Conservation (phyloP, 2,888 invertebrate species). For the Campopleginae sp. region DNA sequence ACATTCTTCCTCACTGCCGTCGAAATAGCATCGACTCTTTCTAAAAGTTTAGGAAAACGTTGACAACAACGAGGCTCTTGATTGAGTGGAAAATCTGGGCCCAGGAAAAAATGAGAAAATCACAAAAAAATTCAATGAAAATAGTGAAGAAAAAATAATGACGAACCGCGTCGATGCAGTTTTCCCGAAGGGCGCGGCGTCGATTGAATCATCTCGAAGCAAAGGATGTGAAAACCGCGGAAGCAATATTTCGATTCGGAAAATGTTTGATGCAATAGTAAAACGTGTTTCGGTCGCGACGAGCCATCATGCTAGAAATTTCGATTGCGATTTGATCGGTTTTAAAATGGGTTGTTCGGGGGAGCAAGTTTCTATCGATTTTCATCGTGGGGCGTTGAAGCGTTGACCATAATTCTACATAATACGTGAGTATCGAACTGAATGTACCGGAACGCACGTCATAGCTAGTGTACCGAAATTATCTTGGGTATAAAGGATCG, state of each 20-base stretch:
- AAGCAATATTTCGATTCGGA: background rate
- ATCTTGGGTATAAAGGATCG: constrained; percentile 32
- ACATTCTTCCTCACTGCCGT: background rate
- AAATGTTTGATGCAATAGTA: background rate
- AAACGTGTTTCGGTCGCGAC: constrained; percentile 14
- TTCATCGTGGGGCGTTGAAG: constrained; percentile 39
- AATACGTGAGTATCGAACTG: background rate
- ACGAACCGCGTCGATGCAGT: background rate
- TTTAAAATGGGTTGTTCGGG: constrained; percentile 32
- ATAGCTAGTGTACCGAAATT: constrained; percentile 49
- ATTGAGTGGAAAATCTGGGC: no score
- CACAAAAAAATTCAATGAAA: background rate
- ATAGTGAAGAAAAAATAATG: background rate
- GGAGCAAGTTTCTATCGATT: constrained; percentile 22
- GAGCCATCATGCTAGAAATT: constrained; percentile 6
- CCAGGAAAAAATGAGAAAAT: no score
- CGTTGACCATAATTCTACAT: constrained; percentile 17
- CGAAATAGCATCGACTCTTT: background rate
- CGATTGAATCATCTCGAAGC: background rate
- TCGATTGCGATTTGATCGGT: constrained; percentile 14
- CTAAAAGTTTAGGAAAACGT: background rate
- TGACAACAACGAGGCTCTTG: no score
- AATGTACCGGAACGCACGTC: constrained; percentile 36
- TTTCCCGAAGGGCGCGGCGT: background rate
- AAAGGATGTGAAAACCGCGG: background rate